A percentile compares a stretch with the other conserved stretches of the same genome.
Evolutionary conservation across 2,113 vertebrate species (phyloP).

Genomic region (Rhynchomys soricoides): DNA sequence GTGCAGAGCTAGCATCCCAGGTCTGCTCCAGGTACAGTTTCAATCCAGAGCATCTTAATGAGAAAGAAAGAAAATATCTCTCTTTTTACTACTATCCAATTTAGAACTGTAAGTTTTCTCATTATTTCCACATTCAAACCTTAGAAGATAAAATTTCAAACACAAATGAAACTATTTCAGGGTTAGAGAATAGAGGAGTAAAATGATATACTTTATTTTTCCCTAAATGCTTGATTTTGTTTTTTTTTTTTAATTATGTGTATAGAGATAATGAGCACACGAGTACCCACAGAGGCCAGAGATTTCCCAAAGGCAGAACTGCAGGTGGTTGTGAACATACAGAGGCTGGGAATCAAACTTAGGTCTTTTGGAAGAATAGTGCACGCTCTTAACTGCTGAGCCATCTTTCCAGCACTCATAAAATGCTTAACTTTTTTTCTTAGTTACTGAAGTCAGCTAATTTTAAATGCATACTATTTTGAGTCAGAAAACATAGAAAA

Average conservation of each 20-base stretch:
- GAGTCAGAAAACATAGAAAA: background rate
- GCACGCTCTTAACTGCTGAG: background rate
- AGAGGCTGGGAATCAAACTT: background rate
- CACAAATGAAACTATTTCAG: conserved; percentile 51
- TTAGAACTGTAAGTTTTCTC: conserved; percentile 52
- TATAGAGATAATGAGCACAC: background rate
- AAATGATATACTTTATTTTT: background rate
- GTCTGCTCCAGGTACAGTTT: too few relatives aligned
- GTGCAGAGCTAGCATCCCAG: too few relatives aligned
- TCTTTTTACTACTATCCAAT: conserved; percentile 36
- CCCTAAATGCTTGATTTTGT: background rate
- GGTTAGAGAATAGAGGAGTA: conserved; percentile 48
- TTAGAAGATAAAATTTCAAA: conserved; percentile 53
- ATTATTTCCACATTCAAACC: conserved; percentile 1
- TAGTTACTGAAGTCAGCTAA: background rate
- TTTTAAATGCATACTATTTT: background rate
- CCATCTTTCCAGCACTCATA: background rate
- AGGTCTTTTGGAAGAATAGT: background rate
- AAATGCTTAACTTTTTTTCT: conserved; percentile 53
- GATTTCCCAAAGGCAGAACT: background rate
- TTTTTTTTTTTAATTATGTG: background rate
- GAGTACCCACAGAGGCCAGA: background rate
- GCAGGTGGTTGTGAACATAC: background rate
- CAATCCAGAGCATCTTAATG: conserved; percentile 26
- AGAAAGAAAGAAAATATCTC: background rate